A percentile compares a stretch with the other conserved stretches of the same genome.
Conservation (phyloP, 2,113 vertebrate genomes). For the Hystrix brachyura region DNA sequence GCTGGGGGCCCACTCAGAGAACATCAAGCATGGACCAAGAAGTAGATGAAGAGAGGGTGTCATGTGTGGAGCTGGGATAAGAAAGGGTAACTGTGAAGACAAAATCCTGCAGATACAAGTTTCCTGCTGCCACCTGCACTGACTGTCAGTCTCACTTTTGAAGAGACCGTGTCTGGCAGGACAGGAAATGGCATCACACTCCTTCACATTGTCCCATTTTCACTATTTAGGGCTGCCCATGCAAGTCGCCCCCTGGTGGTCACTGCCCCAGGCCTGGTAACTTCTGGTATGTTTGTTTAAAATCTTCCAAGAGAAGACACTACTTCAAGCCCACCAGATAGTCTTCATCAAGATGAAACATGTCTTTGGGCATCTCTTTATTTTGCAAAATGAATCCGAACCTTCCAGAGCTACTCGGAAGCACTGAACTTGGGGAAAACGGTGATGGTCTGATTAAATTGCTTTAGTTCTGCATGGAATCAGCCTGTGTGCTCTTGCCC, state of each 20-base stretch:
- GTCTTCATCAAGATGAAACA: not conserved
- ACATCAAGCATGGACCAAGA: not conserved
- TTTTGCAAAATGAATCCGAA: not conserved
- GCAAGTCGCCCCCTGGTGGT: not conserved
- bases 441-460: no score
- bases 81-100: not conserved
- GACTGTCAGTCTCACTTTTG: not conserved
- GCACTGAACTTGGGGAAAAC: not conserved
- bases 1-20: not conserved
- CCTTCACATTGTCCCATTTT: not conserved
- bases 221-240: no score
- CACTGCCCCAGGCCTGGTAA: not conserved
- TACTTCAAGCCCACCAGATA: not conserved
- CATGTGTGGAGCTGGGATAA: not conserved
- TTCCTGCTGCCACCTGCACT: not conserved
- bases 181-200: not conserved
- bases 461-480: not conserved
- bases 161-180: not conserved
- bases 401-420: accelerated
- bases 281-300: not conserved
- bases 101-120: not conserved
- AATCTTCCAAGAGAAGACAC: not conserved
- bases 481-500: not conserved
- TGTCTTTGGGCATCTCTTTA: not conserved
- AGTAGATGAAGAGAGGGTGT: not conserved